Conservation (phyloP, 2,797 vertebrate genomes). For the Molothrus ater region DNA sequence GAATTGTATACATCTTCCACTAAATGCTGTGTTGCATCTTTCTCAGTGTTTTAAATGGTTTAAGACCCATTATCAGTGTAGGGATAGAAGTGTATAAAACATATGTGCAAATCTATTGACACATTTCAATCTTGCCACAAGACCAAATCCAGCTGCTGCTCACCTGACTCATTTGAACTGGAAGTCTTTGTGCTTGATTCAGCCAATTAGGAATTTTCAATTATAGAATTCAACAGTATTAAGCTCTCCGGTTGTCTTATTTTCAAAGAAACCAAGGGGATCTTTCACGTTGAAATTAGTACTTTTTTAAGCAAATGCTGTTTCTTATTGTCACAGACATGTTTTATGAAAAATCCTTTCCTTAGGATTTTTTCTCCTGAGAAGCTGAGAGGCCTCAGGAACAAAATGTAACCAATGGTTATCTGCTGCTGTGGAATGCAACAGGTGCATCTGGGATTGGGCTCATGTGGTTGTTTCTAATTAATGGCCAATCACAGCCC, state of each 20-base stretch:
- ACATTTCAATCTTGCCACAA: background rate
- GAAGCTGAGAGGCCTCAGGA: too few relatives aligned
- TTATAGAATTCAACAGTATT: background rate
- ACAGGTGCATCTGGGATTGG: too few relatives aligned
- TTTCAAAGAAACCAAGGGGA: background rate
- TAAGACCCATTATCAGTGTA: background rate
- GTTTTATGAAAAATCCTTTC: too few relatives aligned
- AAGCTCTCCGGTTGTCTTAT: background rate
- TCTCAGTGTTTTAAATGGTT: background rate
- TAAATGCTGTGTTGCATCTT: background rate
- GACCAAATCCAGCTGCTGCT: background rate
- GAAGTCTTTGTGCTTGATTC: background rate
- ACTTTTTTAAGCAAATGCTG: background rate
- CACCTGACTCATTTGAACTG: background rate
- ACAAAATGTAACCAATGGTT: too few relatives aligned
- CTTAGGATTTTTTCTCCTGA: too few relatives aligned
- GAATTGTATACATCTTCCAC: background rate
- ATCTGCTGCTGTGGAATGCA: too few relatives aligned
- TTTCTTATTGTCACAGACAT: background rate
- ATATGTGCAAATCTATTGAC: background rate
- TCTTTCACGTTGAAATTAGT: background rate
- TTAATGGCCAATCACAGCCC: too few relatives aligned
- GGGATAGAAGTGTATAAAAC: background rate
- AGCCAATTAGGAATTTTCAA: background rate
- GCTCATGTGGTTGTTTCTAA: too few relatives aligned